Conservation (phyloP, 2,888 invertebrate species). For the Ypsolopha sequella region DNA sequence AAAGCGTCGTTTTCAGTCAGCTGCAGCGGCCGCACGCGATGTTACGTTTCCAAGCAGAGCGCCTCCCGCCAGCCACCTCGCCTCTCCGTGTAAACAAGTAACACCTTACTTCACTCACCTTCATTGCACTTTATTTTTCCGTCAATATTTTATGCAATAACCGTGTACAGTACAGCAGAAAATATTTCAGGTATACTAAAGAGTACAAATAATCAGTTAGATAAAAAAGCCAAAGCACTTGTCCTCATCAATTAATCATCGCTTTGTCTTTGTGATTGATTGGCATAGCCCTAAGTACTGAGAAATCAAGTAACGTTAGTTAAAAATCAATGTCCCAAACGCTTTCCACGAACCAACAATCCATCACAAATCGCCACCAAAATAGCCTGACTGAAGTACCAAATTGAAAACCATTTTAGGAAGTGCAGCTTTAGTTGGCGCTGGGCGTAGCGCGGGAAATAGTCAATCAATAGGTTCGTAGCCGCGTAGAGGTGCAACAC, state of each 20-base stretch:
- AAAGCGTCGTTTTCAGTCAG: slow-evolving; percentile 23
- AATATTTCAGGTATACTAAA: slow-evolving; percentile 9
- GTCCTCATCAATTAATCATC: background rate
- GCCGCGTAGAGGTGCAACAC: slow-evolving; percentile 15
- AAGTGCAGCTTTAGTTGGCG: slow-evolving; percentile 32
- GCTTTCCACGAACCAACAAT: too few relatives aligned
- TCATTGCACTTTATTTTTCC: slow-evolving; percentile 19
- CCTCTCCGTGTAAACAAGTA: slow-evolving; percentile 34
- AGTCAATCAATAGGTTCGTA: slow-evolving; percentile 45
- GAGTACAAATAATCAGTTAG: background rate
- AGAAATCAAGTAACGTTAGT: too few relatives aligned
- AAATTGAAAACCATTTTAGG: slow-evolving; percentile 12
- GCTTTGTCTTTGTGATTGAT: background rate
- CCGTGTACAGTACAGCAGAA: too few relatives aligned
- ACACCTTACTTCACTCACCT: background rate
- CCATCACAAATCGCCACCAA: background rate
- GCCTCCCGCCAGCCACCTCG: slow-evolving; percentile 20
- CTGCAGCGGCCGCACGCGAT: slow-evolving; percentile 39
- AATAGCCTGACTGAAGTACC: background rate
- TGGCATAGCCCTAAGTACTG: too few relatives aligned
- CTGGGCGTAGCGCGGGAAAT: slow-evolving; percentile 19
- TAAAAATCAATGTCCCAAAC: too few relatives aligned
- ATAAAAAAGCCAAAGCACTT: background rate
- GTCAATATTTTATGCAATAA: slow-evolving; percentile 19
- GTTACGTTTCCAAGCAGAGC: slow-evolving; percentile 18